Percentiles rank a stretch among this genome's conserved stretches.
phyloP scores from a whole-genome alignment of 2,797 vertebrate species.

The Octomys mimax region DNA sequence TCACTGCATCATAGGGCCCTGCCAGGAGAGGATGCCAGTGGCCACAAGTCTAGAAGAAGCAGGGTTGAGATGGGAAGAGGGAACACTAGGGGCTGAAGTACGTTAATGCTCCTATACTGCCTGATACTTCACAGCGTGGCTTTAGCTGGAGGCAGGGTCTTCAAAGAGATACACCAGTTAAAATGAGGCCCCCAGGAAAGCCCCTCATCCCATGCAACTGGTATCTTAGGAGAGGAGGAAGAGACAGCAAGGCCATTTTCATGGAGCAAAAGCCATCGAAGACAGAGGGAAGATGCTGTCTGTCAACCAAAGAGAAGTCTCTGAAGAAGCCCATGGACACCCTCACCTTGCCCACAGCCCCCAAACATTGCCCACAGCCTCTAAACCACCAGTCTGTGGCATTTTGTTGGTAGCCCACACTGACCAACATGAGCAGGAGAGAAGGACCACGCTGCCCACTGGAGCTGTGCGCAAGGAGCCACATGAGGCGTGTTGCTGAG shows the following conservation, averaged over 20 bases:
- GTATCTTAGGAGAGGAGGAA: not conserved
- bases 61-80: rapidly evolving
- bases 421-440: not conserved
- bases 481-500: not conserved
- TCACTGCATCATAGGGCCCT: not conserved
- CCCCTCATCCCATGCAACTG: not conserved
- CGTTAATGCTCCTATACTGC: not conserved
- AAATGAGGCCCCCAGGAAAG: not conserved
- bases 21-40: not conserved
- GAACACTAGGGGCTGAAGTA: not conserved
- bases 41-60: not conserved
- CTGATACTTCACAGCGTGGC: not conserved
- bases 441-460: not conserved
- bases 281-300: not conserved
- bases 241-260: not conserved
- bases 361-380: not conserved
- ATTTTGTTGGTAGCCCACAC: not conserved
- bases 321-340: not conserved
- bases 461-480: not conserved
- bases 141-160: not conserved
- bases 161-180: not conserved
- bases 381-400: not conserved
- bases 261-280: not conserved
- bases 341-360: not conserved
- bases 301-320: not conserved